phyloP scores from a whole-genome alignment of 1,140 invertebrate genomes.

The Drosophila kurseongensis region DNA sequence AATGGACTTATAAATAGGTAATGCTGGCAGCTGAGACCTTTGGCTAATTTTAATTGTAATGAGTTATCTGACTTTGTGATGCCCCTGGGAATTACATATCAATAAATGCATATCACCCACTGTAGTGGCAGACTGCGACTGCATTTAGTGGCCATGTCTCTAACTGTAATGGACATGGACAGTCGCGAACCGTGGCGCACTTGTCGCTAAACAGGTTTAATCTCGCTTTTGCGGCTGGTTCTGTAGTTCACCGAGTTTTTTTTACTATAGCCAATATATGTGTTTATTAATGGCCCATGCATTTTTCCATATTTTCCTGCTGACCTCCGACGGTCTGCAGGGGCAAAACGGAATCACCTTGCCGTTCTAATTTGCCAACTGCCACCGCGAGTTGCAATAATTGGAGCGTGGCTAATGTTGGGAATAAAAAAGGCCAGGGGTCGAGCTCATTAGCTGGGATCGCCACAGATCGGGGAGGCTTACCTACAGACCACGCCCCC shows the following conservation, averaged over 20 bases:
- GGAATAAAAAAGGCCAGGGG: constrained; percentile 62
- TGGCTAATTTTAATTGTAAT: background rate
- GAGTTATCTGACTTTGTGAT: background rate
- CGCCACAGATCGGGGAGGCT: constrained; percentile 5
- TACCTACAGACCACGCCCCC: constrained; percentile 32
- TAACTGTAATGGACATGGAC: constrained; percentile 71
- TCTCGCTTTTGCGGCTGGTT: constrained; percentile 26
- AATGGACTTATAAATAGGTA: background rate
- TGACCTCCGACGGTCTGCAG: constrained; percentile 70
- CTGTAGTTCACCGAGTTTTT: constrained; percentile 37
- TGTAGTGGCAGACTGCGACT: constrained; percentile 31
- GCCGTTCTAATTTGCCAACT: constrained; percentile 79
- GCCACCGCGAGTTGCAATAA: constrained; percentile 56
- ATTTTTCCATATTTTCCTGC: constrained; percentile 81
- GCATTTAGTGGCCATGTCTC: constrained; percentile 71
- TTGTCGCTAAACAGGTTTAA: constrained; percentile 75
- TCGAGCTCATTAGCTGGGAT: constrained; percentile 58
- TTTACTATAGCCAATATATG: constrained; percentile 56
- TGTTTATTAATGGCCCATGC: constrained; percentile 67
- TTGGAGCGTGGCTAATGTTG: constrained; percentile 66
- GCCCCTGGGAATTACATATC: background rate
- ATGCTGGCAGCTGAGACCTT: background rate
- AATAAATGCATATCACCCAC: constrained; percentile 10
- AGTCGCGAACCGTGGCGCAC: constrained; percentile 52
- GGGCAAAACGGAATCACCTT: constrained; percentile 61